Percentiles rank a stretch among this genome's conserved stretches.
Conservation (phyloP, 2,888 invertebrate species). For the Drosophila suboccidentalis region DNA sequence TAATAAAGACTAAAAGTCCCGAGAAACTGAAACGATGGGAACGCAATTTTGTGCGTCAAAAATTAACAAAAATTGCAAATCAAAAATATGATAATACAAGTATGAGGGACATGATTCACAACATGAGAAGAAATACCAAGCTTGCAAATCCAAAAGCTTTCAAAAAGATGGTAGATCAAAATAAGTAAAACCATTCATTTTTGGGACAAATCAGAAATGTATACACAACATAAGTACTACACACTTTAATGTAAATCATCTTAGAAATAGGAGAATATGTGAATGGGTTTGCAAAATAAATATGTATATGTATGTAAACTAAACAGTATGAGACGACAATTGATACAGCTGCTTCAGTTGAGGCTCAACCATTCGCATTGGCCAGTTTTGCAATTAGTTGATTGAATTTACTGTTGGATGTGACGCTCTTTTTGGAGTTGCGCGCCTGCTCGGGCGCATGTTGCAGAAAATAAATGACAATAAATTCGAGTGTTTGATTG, state of each 20-base stretch:
- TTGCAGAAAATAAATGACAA: conserved; percentile 72
- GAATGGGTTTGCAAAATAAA: conserved; percentile 72
- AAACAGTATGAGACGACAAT: conserved; percentile 59
- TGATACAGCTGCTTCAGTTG: conserved; percentile 20
- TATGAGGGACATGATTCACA: background rate
- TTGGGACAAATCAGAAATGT: conserved; percentile 67
- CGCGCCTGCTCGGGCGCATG: conserved; percentile 71
- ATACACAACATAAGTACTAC: conserved; percentile 80
- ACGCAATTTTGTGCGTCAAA: conserved; percentile 59
- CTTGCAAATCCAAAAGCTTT: background rate
- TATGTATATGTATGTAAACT: conserved; percentile 62
- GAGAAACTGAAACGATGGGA: conserved; percentile 55
- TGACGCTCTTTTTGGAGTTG: conserved; percentile 62
- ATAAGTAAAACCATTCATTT: conserved; percentile 3
- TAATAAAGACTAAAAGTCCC: background rate
- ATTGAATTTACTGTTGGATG: conserved; percentile 71
- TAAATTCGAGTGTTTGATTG: conserved; percentile 81
- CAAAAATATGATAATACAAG: fast-evolving
- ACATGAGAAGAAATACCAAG: conserved; percentile 30
- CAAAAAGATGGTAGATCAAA: conserved; percentile 13
- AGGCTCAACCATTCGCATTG: conserved; percentile 69
- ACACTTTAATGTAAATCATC: conserved; percentile 74
- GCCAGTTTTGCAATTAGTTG: conserved; percentile 71
- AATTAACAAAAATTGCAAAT: conserved; percentile 35
- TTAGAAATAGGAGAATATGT: conserved; percentile 72